Percentiles rank a stretch among this genome's conserved stretches.
Conservation (phyloP, 2,797 vertebrate species). For the Tragopan temminckii region DNA sequence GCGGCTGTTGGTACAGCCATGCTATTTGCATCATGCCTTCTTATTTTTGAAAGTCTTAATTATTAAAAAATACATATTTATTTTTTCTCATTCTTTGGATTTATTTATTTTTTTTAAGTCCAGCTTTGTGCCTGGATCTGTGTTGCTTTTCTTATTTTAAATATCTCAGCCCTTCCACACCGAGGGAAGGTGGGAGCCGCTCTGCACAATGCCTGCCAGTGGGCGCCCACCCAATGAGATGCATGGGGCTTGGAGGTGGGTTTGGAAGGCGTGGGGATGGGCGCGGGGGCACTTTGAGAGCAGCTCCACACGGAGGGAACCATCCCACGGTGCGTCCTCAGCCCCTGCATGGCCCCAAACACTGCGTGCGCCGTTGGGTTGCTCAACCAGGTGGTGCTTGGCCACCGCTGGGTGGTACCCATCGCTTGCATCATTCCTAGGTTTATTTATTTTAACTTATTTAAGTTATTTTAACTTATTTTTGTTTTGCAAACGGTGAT, state of each 20-base stretch:
- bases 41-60: constrained; percentile 59
- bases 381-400: background rate
- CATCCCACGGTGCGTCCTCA: background rate
- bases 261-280: accelerated
- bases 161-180: constrained; percentile 50
- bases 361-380: background rate
- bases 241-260: background rate
- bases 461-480: background rate
- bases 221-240: background rate
- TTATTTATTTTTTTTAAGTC: background rate
- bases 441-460: constrained; percentile 52
- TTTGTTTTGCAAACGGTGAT: background rate
- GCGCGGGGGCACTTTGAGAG: background rate
- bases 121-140: background rate
- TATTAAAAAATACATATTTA: constrained; percentile 26
- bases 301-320: background rate
- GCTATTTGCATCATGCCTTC: constrained; percentile 30
- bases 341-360: background rate
- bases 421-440: accelerated
- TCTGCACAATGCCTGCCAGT: constrained; percentile 22
- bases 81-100: background rate
- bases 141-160: constrained; percentile 39
- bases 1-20: background rate
- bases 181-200: constrained; percentile 1
- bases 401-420: background rate